These are phyloP conservation scores for Microcebus jonahi DNA, from an alignment of 2,113 vertebrate genomes.

Conservation along the genomic window DNA sequence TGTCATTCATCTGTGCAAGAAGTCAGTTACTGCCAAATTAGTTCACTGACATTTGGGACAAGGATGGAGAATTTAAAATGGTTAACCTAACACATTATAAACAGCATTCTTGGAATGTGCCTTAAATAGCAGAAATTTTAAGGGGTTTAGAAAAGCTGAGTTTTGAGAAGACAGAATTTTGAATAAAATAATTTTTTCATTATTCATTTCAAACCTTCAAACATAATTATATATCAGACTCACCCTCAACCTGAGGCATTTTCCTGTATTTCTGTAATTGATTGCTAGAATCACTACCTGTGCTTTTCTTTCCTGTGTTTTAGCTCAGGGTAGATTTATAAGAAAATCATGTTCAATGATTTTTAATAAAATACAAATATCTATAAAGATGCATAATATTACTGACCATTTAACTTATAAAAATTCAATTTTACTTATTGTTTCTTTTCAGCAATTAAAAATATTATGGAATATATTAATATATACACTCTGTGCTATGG, in stretches of 20 bases:
- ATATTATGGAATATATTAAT: not conserved
- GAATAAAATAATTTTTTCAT: not conserved
- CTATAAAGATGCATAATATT: not conserved
- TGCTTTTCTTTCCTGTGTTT: not conserved
- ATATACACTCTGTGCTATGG: not conserved
- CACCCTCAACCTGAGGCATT: not conserved
- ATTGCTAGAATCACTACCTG: not conserved
- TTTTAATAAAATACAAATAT: not conserved
- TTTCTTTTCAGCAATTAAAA: not conserved
- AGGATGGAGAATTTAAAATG: constrained; percentile 41
- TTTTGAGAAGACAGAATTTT: constrained; percentile 1
- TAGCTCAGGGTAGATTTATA: not conserved
- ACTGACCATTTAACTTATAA: not conserved
- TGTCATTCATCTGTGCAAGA: constrained; percentile 32
- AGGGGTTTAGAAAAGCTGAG: not conserved
- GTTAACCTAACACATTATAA: constrained; percentile 6
- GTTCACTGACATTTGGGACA: constrained; percentile 62
- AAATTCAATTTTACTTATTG: not conserved
- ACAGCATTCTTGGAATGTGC: not conserved
- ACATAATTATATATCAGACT: not conserved
- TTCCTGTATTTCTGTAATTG: not conserved
- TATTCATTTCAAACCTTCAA: not conserved
- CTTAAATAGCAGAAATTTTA: not conserved
- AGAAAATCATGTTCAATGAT: not conserved
- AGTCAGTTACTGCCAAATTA: constrained; percentile 21